Conservation (phyloP, 2,797 vertebrate genomes). For the Vireo griseus region DNA sequence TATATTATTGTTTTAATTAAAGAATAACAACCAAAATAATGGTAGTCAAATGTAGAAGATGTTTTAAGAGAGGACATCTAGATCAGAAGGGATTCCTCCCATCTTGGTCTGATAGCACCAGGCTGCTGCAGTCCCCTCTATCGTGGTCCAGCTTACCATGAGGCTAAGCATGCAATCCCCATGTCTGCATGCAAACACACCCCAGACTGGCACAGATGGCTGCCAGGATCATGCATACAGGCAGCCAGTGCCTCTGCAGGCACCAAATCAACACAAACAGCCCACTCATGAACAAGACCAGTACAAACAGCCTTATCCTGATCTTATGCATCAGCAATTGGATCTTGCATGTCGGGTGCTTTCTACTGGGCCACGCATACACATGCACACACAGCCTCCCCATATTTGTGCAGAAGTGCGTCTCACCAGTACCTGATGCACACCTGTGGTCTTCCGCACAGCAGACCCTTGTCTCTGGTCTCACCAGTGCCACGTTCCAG, state of each 20-base stretch:
- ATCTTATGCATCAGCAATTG: neutral
- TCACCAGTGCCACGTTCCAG: neutral
- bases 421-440: neutral
- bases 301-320: neutral
- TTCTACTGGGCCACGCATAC: accelerated
- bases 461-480: neutral
- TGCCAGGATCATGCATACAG: accelerated
- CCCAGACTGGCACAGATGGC: neutral
- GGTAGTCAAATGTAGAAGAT: neutral
- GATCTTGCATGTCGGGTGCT: accelerated
- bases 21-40: neutral
- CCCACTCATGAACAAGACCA: accelerated
- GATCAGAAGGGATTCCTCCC: neutral
- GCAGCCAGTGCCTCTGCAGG: neutral
- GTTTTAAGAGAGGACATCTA: neutral
- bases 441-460: neutral
- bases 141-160: neutral
- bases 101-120: neutral
- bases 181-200: accelerated
- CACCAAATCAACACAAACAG: neutral
- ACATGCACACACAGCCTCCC: accelerated
- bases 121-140: neutral
- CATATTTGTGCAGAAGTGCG: neutral
- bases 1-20: neutral
- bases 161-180: neutral